Base-by-base conservation (phyloP, 2,113 vertebrate genomes). In the Cephalophus harveyi region DNA sequence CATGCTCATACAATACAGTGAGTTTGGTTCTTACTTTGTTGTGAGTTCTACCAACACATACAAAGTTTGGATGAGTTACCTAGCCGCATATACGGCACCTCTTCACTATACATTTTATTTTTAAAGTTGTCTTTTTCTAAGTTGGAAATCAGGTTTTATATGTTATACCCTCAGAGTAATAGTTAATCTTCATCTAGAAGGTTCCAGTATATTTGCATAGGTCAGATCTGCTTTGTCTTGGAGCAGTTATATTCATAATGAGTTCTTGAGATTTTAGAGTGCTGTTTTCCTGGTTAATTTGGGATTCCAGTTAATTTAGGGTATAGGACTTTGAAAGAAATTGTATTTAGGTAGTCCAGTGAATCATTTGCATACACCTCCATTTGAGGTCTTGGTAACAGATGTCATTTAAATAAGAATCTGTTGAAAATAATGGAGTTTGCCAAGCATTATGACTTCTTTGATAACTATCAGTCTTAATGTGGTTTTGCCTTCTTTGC, bases 81-180 rank as follows among this genome's bases (percentile, higher is more conserved):
- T 62, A 33, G 23, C 48, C 7, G 1, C 64, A 28, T 10, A 1
- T 3, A 89, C 0, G 3, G 28, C 46, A 59, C 8, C 36, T 86
- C 64, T 94, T 90, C 83, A 59, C 46, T 33, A 43, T 40, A 28
- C 25, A 54, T 91, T 96, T 95, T 84, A 55, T 96, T 93, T 83
- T 55, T 50, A 52, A 81, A 82, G 67, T 93, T 87, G 43, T 36
- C 71, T 86, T 87, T 48, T 86, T 93, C 71, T 92, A 40, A 88
- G 8, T 81, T 84, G 78, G 62, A 36, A 71, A 64, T 91, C 64
- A 48, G 59, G 5, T 81, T 89, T 76, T 81, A 48, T 85, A 52
- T 87, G n/a, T 27, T 62, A 57, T 5, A 33, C 1, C 12, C 40
- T 62, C 50, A 89, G n/a, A 94, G 27, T 64, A 89, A 48, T 55